Evolutionary conservation across 2,888 invertebrate genomes (phyloP), one percentile per base, ranked within the genome.

Genomic region (Standfussiana lucernea): DNA sequence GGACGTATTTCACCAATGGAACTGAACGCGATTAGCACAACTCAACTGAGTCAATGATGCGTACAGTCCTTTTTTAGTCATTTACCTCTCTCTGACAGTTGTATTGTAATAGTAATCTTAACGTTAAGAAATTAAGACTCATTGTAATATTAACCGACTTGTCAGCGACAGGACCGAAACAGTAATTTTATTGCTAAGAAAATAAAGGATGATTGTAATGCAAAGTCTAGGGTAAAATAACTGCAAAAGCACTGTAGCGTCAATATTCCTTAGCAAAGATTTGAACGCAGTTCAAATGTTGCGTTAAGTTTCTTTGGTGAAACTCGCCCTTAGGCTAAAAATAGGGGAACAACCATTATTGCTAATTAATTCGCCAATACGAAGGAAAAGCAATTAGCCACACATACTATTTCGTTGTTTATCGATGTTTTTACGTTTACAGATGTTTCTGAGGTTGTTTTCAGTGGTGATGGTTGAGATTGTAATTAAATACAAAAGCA

Each of bases 311-410:
- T 18, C 18, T 32, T 32, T 18, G 24, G 35, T 24, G 35, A n/a
- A 62, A n/a, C 37, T 37, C 35, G 13, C 11, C 37, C 62, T 28
- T 24, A 15, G 6, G 61, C 8, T 40, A 45, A 76, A 65, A 79
- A 35, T 42, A 75, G 10, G 45, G 50, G 2, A 40, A 15, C n/a
- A 50, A 35, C n/a, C 56, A 50, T 83, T 61, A 80, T 53, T 45
- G 45, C 65, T 59, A 59, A 70, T 83, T 65, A 64, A 79, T 82
- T 67, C 37, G 10, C 37, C n/a, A 37, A 76, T 37, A 61, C 24
- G 13, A 68, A 47, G n/a, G 13, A 56, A 77, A 80, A 69, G 37
- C 15, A 83, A 83, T 65, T 80, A 77, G 21, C n/a, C 28, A 18
- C n/a, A 50, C 2, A 47, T 5, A 68, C 69, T 59, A 65, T 64